phyloP scores from a whole-genome alignment of 1,140 invertebrate genomes.

The Drosophila pallidifrons region DNA sequence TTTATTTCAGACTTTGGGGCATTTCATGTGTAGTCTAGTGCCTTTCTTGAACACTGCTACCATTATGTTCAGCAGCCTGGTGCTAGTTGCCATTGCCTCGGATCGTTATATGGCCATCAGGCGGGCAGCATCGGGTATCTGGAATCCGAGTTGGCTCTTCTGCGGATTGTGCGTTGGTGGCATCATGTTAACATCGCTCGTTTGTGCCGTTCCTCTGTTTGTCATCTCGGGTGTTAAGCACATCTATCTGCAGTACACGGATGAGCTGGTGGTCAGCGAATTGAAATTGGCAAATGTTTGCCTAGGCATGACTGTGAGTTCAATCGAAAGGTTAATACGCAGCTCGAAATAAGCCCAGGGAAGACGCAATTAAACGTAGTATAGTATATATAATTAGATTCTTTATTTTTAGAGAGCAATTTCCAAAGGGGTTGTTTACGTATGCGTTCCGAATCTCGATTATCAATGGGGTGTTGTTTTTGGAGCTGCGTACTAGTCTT shows the following conservation, averaged over 20 bases:
- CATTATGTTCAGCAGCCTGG: conserved; percentile 85
- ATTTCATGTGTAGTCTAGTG: conserved; percentile 85
- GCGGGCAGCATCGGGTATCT: conserved; percentile 76
- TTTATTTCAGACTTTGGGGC: conserved; percentile 81
- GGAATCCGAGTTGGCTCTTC: conserved; percentile 81
- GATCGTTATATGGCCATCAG: conserved; percentile 86
- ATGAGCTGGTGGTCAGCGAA: conserved; percentile 47
- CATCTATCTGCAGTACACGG: conserved; percentile 49
- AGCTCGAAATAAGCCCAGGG: background rate
- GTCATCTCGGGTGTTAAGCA: conserved; percentile 53
- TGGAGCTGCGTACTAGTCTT: conserved; percentile 13
- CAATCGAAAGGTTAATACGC: background rate
- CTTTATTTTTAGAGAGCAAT: too few species aligned
- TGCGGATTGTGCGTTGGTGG: conserved; percentile 64
- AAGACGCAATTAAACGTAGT: conserved; percentile 6
- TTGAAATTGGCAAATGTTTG: conserved; percentile 56
- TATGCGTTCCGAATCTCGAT: background rate
- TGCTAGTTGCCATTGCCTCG: conserved; percentile 86
- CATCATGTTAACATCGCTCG: conserved; percentile 82
- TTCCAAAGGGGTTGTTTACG: background rate
- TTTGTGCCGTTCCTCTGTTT: conserved; percentile 64
- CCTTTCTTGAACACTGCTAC: conserved; percentile 86
- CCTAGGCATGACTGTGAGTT: conserved; percentile 57
- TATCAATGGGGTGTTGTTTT: conserved; percentile 4
- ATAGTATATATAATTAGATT: background rate